A percentile compares a stretch with the other conserved stretches of the same genome.
phyloP scores from a whole-genome alignment of 2,797 vertebrate genomes.

The Crax fasciolata region DNA sequence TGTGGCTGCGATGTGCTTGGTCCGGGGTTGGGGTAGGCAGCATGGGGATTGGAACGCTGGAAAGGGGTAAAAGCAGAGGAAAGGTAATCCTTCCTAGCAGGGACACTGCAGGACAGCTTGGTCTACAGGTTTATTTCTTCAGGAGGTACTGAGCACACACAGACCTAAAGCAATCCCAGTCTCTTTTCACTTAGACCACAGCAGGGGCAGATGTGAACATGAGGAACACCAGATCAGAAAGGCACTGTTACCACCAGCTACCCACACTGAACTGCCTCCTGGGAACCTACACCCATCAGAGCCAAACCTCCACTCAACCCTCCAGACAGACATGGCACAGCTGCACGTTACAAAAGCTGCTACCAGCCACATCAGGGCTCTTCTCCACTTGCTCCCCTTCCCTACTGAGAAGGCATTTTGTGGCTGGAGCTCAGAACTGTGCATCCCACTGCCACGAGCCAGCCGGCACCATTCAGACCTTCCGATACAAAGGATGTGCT shows the following conservation, averaged over 20 bases:
- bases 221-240: neutral
- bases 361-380: fast-evolving
- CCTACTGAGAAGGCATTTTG: neutral
- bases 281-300: neutral
- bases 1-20: constrained; percentile 99
- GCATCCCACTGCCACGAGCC: neutral
- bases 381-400: neutral
- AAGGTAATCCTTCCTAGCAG: neutral
- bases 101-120: fast-evolving
- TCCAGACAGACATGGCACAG: neutral
- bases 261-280: neutral
- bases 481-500: neutral
- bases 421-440: neutral
- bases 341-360: fast-evolving
- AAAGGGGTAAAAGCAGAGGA: constrained; percentile 38
- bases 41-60: constrained; percentile 99
- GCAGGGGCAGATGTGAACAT: neutral
- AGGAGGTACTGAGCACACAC: fast-evolving
- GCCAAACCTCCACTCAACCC: neutral
- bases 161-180: neutral
- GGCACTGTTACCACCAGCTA: neutral
- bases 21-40: constrained; percentile 99
- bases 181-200: neutral
- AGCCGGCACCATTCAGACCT: neutral
- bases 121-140: neutral